These are phyloP conservation scores for Cettia cetti DNA, from an alignment of 2,113 vertebrate species.

Conservation along the genomic window DNA sequence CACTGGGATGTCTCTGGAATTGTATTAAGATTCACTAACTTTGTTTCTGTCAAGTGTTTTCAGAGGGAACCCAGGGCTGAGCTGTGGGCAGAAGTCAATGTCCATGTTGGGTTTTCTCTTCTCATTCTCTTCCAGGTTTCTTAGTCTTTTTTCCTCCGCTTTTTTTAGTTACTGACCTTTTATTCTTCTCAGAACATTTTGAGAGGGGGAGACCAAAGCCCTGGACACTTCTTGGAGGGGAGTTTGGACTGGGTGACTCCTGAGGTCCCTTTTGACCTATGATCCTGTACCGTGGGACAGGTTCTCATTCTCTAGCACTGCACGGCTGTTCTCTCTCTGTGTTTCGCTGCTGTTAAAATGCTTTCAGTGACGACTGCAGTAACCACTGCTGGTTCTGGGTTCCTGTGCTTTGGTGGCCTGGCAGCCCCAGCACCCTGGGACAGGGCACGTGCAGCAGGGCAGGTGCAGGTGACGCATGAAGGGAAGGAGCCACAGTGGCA, in stretches of 20 bases:
- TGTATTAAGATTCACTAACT: rapidly evolving
- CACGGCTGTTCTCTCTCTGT: neutral
- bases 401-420: neutral
- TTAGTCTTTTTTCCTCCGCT: neutral
- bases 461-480: rapidly evolving
- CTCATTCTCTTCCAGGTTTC: neutral
- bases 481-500: neutral
- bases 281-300: rapidly evolving
- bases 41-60: neutral
- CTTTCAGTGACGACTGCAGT: rapidly evolving
- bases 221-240: neutral
- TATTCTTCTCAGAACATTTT: neutral
- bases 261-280: rapidly evolving
- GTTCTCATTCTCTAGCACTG: rapidly evolving
- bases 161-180: neutral
- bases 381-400: neutral
- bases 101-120: neutral
- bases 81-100: neutral
- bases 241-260: neutral
- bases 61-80: neutral
- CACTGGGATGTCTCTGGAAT: rapidly evolving
- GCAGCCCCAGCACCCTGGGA: neutral
- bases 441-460: rapidly evolving
- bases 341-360: neutral
- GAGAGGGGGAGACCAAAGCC: neutral